Evolutionary conservation across 2,797 vertebrate species (phyloP).

Genomic region (Halcyon chelicuti): DNA sequence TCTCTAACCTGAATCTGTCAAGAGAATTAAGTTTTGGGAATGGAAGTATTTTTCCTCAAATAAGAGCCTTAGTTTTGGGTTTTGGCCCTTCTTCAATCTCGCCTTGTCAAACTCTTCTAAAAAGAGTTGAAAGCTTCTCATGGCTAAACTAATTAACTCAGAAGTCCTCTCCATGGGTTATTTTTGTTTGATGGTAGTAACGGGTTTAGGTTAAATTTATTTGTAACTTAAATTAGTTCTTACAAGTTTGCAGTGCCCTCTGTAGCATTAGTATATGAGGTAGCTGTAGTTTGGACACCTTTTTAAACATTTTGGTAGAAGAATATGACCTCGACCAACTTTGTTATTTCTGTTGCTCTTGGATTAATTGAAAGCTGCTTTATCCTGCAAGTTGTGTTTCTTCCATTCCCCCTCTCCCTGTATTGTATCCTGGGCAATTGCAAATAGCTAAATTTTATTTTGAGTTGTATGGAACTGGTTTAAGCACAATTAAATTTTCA

Average conservation of each 20-base stretch:
- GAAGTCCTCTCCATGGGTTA: neutral
- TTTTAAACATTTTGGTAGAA: neutral
- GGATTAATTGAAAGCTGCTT: neutral
- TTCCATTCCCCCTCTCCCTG: accelerated
- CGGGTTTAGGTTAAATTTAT: neutral
- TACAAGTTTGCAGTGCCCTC: neutral
- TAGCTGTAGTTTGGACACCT: neutral
- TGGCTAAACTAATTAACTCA: neutral
- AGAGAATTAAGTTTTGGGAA: neutral
- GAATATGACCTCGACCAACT: neutral
- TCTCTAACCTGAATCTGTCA: neutral
- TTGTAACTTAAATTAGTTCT: neutral
- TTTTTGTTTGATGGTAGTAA: neutral
- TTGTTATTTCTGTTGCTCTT: neutral
- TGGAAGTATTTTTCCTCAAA: neutral
- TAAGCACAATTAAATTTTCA: accelerated
- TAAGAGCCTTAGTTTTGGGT: neutral
- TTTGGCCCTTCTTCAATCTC: neutral
- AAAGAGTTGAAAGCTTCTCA: neutral
- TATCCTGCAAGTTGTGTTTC: neutral
- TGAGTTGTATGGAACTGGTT: neutral
- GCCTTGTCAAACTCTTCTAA: neutral
- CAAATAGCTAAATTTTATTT: neutral
- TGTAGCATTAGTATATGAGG: neutral
- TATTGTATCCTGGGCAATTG: neutral